Evolutionary conservation across 2,888 invertebrate species (phyloP), one percentile per base, ranked within the genome.

Genomic region (Drosophila setosimentum): DNA sequence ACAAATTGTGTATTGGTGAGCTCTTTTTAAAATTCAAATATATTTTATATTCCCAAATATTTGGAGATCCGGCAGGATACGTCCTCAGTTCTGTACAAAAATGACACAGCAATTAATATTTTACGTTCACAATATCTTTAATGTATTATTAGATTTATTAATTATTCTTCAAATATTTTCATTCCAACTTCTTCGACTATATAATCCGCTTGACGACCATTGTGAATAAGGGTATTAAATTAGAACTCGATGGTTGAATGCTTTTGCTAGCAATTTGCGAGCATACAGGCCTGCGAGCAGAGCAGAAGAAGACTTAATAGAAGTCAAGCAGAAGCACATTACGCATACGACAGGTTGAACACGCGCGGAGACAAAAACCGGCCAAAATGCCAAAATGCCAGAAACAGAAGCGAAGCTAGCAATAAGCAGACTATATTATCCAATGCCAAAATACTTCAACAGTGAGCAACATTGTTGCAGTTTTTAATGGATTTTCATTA

Each of bases 401-500:
- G 60, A 55, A 24, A 24, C 24, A 45, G 16, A 45, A 45, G 27
- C 24, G 16, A 45, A 76, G 58, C 48, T 49, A 58, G 33, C 21
- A n/a, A 40, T 40, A 40, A 29, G 55, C 45, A 24, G 45, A 24
- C 45, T 24, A 57, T 64, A 58, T 51, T 16, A 60, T 59, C 33
- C 61, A 64, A 37, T 60, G 53, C 51, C 35, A 42, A 42, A 60
- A 50, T 57, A 60, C 74, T 63, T 60, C 27, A 33, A 45, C 30
- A 32, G 51, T 59, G 64, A 57, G 66, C 76, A 80, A 89, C 90
- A 87, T 76, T 89, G 89, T 84, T 72, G 76, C 85, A 90, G 77
- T 82, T 87, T 87, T 90, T 90, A 87, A 87, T 87, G 89, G 90
- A 78, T 89, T 87, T 87, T 90, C 87, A 87, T 87, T 87, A 87